Base-by-base conservation (phyloP, 2,113 vertebrate genomes). In the Corapipo altera region DNA sequence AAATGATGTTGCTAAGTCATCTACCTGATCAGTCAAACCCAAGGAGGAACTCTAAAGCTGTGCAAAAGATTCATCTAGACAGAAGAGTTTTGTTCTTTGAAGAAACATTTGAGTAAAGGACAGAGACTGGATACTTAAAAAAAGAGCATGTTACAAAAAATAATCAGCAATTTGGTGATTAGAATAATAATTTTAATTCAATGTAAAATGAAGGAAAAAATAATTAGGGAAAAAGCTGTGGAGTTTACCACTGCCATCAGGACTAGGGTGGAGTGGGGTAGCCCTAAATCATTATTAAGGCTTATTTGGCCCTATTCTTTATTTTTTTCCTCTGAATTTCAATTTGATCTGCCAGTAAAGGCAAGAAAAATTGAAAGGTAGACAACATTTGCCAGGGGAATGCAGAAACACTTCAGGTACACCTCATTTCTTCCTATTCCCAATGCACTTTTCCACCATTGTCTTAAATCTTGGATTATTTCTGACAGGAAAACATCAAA, bases 181-280 rank as follows among this genome's bases (percentile, higher is more conserved):
- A 48, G 71, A 80, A 89, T 90, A 71, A 85, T 85, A 73, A 43
- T 81, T 67, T 8, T 28, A 57, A 43, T 35, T 24, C 4, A 13
- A 2, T 1, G 2, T 5, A 58, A 74, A 87, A 67, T 35, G 15
- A 71, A 66, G 6, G 16, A 51, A 28, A 66, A 69, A 33, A 32
- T 10, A 72, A 49, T 52, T 33, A 26, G 35, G 27, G 15, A 43
- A 35, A 76, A 84, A 4, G 12, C 6, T 91, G 32, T 30, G 12
- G 11, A 2, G 1, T 55, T 62, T 55, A 11, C 5, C 12, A 11
- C 12, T 41, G 20, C 7, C 14, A 44, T 33, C 7, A 49, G 10
- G 35, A 43, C 37, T 55, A 41, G 1, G 1, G 5, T 3, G 0
- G 19, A 55, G 30, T 35, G 23, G 22, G 6, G 8, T 27, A 6